These are phyloP conservation scores for Coilia nasus DNA, from an alignment of 2,797 vertebrate genomes.

Conservation along the genomic window DNA sequence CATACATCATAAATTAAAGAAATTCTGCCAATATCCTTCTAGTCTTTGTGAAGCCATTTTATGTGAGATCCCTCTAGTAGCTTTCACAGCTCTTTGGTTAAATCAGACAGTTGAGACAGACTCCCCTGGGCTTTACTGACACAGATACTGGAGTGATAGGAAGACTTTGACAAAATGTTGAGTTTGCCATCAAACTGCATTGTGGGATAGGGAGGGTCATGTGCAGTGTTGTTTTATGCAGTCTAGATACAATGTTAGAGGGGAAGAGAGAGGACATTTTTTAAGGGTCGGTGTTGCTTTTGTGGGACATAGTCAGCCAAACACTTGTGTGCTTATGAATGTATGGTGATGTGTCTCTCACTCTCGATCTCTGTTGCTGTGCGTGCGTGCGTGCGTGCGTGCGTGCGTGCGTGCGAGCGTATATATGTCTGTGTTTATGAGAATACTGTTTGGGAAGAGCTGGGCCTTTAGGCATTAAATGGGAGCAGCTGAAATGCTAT, in stretches of 20 bases:
- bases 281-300: not conserved
- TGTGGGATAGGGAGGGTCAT: not conserved
- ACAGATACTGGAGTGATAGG: slow-evolving; percentile 6
- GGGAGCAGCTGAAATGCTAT: slow-evolving; percentile 70
- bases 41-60: not conserved
- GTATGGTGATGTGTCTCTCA: not conserved
- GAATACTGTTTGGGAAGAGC: slow-evolving; percentile 45
- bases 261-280: not conserved
- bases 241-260: not conserved
- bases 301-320: not conserved
- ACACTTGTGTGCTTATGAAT: slow-evolving; percentile 6
- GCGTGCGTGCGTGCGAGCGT: slow-evolving; percentile 38
- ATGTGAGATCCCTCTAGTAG: not conserved
- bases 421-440: slow-evolving; percentile 22
- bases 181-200: not conserved
- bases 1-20: too few species aligned
- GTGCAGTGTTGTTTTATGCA: not conserved
- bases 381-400: slow-evolving; percentile 12
- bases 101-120: slow-evolving; percentile 11
- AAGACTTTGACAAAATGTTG: not conserved
- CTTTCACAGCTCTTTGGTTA: not conserved
- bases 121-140: slow-evolving; percentile 14
- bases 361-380: not conserved
- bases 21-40: not conserved
- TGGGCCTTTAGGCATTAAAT: slow-evolving; percentile 70